Evolutionary conservation across 2,797 vertebrate genomes (phyloP), one percentile per base, ranked within the genome.

Genomic region (Melanogrammus aeglefinus): DNA sequence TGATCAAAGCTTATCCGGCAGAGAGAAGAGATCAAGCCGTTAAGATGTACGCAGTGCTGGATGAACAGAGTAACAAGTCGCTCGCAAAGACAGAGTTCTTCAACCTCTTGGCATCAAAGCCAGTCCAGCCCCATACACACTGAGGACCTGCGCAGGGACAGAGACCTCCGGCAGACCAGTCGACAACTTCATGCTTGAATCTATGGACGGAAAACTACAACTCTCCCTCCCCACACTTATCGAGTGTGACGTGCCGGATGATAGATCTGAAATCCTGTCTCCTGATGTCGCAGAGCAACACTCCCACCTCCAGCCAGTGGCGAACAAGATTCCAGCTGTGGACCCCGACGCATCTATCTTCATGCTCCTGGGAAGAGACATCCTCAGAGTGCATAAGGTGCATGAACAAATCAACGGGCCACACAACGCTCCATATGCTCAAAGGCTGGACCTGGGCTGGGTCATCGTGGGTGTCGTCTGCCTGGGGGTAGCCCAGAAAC

Each of bases 31-130:
- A 82, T 0, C 70, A 72, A 6, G 44, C 72, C 4, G 9, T 35
- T 1, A 81, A 76, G 13, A 74, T 76, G 27, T 80, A 83, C 29
- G 76, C 74, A 0, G 80, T 87, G 6, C 35, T 82, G 0, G 81
- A 84, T 1, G 66, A 88, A 14, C 79, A 88, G 35, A 86, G 76
- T 12, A 86, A 80, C 0, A 81, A 41, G 73, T 88, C 82, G 0
- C 81, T 86, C 0, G 78, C 81, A 1, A 78, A 79, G 24, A 39
- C 76, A 12, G 72, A 81, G 70, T 81, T 83, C 4, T 85, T 88
- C 12, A 13, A 33, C 0, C 27, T 85, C 0, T 88, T 12, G 8
- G 74, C 0, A 27, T 84, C 0, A 51, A 76, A 35, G 6, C 57
- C 2, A 47, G 6, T 9, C 8, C 74, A 0, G 1, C 75, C 0